Evolutionary conservation across 2,888 invertebrate species (phyloP), one percentile per base, ranked within the genome.

Genomic region (Hirtodrosophila duncani): DNA sequence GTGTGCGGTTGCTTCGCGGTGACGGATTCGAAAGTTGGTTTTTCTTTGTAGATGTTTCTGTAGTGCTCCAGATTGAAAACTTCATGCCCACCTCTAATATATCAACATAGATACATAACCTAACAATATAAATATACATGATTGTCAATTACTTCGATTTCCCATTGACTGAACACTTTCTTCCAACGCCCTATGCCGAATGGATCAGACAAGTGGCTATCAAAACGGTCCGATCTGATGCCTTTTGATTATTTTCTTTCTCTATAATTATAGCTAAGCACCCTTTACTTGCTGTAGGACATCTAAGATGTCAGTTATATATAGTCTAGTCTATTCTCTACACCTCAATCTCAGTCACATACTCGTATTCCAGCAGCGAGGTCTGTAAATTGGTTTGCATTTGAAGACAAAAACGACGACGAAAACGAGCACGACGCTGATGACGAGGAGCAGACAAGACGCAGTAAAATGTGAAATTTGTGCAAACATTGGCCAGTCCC

Each of bases 391-490:
- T 72, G 78, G 72, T 69, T 77, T 72, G 74, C 74, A 72, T 72
- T 72, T 48, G 55, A 62, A 61, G 78, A 77, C 78, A 69, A 77
- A 67, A 72, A 72, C 57, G 69, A 59, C 57, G 56, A 53, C 51
- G 61, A 50, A 37, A 13, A 29, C 13, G 29, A 29, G 11, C 2
- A 11, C 13, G 29, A 13, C 29, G 10, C 8, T 8, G 29, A n/a
- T n/a, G n/a, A n/a, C n/a, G n/a, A n/a, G n/a, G 43, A 56, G 45
- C 49, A 34, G 61, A 61, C 57, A 58, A 30, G 45, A 69, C 61
- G 74, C 69, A 67, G 63, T 72, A 72, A 77, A 72, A 72, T 72
- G 72, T 57, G 74, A 69, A 77, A 67, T 72, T 72, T 72, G 74
- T 77, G 74, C 74, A 72, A 72, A 72, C 78, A 72, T 55, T 67